Conservation (phyloP, 2,888 invertebrate species). For the Dione vanillae region DNA sequence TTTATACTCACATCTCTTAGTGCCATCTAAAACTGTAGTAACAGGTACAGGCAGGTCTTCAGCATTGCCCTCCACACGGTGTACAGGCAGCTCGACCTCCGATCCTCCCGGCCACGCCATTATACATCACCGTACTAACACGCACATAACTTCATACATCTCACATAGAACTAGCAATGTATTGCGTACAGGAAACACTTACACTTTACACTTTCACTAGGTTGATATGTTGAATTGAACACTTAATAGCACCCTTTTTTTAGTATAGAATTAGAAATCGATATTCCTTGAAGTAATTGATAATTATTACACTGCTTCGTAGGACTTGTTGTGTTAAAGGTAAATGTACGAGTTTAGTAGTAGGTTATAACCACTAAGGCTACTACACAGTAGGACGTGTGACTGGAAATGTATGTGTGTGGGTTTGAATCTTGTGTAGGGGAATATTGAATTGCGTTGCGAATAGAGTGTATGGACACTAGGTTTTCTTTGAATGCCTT, state of each 20-base stretch:
- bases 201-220: constrained; percentile 27
- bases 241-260: constrained; percentile 19
- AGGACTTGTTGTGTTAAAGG: neutral
- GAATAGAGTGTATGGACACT: too few relatives aligned
- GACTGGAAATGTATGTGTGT: too few relatives aligned
- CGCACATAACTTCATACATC: constrained; percentile 43
- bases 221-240: constrained; percentile 30
- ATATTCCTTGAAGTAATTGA: constrained; percentile 1
- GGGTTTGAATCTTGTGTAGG: too few relatives aligned
- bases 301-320: constrained; percentile 3
- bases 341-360: neutral
- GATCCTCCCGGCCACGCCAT: constrained; percentile 79
- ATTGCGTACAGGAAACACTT: constrained; percentile 23
- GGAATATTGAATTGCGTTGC: too few relatives aligned
- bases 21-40: constrained; percentile 56
- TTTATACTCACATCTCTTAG: constrained; percentile 53
- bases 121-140: constrained; percentile 54
- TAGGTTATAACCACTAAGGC: neutral
- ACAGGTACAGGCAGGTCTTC: constrained; percentile 55
- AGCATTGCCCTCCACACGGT: constrained; percentile 53
- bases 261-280: neutral
- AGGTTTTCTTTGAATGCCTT: too few relatives aligned
- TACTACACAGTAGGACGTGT: too few relatives aligned
- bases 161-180: constrained; percentile 31
- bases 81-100: constrained; percentile 69